Conservation (phyloP, 1,140 invertebrate species). For the Papilio glaucus region DNA sequence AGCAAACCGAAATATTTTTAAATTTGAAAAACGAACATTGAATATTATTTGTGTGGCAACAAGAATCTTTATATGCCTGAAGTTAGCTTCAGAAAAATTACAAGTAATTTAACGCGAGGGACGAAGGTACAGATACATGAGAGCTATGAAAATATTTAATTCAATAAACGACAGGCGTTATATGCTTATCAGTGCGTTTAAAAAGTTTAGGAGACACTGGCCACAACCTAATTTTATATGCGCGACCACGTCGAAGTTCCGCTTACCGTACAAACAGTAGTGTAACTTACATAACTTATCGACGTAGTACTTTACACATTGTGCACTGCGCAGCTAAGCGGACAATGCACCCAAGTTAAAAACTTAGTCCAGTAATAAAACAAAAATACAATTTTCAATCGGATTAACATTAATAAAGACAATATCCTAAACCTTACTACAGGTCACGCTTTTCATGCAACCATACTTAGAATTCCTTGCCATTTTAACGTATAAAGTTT, state of each 20-base stretch:
- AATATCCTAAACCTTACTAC: too few relatives aligned
- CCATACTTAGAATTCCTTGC: too few relatives aligned
- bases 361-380: background rate
- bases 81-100: background rate
- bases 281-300: constrained; percentile 23
- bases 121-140: background rate
- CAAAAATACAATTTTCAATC: too few relatives aligned
- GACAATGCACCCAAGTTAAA: constrained; percentile 14
- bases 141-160: background rate
- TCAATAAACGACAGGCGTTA: background rate
- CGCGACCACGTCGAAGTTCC: background rate
- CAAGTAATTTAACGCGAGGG: background rate
- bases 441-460: too few relatives aligned
- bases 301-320: background rate
- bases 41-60: background rate
- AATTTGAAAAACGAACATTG: background rate
- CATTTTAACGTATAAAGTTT: too few relatives aligned
- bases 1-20: background rate
- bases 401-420: too few relatives aligned
- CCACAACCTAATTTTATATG: background rate
- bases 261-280: constrained; percentile 12
- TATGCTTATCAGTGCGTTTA: background rate
- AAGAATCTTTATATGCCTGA: background rate
- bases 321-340: background rate
- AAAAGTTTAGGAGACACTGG: background rate